These are phyloP conservation scores for Catocala fraxini DNA, from an alignment of 2,888 invertebrate genomes.

Conservation along the genomic window DNA sequence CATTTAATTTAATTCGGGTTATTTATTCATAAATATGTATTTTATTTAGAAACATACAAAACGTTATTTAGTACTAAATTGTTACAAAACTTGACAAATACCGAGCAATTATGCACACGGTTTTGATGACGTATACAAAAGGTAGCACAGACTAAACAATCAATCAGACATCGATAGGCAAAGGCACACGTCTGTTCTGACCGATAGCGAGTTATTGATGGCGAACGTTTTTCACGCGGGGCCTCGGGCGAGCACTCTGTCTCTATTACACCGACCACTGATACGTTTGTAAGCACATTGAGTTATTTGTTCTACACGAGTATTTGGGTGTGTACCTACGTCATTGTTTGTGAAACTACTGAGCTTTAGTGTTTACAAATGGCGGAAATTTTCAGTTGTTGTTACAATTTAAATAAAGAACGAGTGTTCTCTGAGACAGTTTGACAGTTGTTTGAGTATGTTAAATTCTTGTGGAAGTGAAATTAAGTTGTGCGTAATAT, in stretches of 20 bases:
- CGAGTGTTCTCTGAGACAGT: too few species aligned
- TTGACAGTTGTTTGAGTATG: too few species aligned
- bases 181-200: slow-evolving; percentile 46
- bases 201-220: slow-evolving; percentile 74
- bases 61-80: too few species aligned
- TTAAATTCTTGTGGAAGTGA: too few species aligned
- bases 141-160: slow-evolving; percentile 48
- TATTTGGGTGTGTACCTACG: slow-evolving; percentile 40
- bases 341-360: slow-evolving; percentile 39
- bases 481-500: too few species aligned
- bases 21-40: too few species aligned
- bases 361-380: slow-evolving; percentile 35
- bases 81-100: too few species aligned
- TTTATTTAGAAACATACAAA: too few species aligned
- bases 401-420: not conserved
- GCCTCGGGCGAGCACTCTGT: slow-evolving; percentile 60
- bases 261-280: slow-evolving; percentile 61
- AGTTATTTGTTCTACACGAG: slow-evolving; percentile 54
- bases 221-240: slow-evolving; percentile 70
- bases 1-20: too few species aligned
- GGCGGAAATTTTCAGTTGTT: slow-evolving; percentile 24
- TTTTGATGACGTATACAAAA: slow-evolving; percentile 9
- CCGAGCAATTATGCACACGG: not conserved
- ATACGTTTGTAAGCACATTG: slow-evolving; percentile 53
- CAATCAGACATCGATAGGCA: slow-evolving; percentile 64